Evolutionary conservation across 2,888 invertebrate species (phyloP).

Genomic region (Drosophila siamana): DNA sequence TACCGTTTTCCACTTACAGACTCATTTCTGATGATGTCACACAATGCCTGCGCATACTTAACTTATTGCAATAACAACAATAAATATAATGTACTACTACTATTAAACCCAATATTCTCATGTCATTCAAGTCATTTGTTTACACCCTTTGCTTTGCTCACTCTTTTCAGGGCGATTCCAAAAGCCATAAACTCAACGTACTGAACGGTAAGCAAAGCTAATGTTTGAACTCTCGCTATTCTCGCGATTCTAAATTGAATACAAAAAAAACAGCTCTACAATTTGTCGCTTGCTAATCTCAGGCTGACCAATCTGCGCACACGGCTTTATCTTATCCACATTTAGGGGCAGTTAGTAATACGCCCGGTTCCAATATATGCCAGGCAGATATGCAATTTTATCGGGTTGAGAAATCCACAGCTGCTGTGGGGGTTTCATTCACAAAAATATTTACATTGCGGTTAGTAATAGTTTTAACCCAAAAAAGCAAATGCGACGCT

Average conservation of each 20-base stretch:
- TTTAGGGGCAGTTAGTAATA: slow-evolving; percentile 11
- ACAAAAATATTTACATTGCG: background rate
- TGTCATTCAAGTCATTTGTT: background rate
- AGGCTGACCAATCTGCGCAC: background rate
- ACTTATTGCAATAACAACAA: background rate
- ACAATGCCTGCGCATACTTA: slow-evolving; percentile 23
- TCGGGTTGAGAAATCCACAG: background rate
- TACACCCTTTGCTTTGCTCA: background rate
- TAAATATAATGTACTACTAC: background rate
- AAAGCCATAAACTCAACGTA: background rate
- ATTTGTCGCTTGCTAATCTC: background rate
- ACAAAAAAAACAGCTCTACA: no score
- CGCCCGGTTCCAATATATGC: background rate
- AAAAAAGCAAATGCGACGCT: background rate
- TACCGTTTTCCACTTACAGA: slow-evolving; percentile 63
- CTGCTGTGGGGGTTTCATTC: background rate
- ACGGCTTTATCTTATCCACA: slow-evolving; percentile 10
- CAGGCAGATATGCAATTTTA: slow-evolving; percentile 4
- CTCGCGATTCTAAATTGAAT: no score
- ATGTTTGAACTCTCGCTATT: no score
- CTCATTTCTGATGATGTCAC: slow-evolving; percentile 69
- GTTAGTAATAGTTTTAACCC: slow-evolving; percentile 8
- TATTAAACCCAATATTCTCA: background rate
- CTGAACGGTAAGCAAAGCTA: slow-evolving; percentile 6
- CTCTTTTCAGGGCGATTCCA: slow-evolving; percentile 7